Base-by-base conservation (phyloP, 1,140 invertebrate genomes). In the Scaptodrosophila lebanonensis region DNA sequence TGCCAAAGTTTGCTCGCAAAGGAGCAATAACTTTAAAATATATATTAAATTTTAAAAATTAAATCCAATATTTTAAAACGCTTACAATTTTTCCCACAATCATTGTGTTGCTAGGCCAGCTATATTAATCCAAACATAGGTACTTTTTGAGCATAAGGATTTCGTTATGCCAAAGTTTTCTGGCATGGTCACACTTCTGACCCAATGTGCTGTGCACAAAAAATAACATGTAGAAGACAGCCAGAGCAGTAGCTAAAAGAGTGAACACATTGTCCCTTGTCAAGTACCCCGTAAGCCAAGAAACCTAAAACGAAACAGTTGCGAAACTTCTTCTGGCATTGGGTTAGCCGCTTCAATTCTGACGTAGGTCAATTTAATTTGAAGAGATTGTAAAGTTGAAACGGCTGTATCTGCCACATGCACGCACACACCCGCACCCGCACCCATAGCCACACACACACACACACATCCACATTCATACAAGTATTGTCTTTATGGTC, bases 291-390 rank as follows among this genome's bases (percentile, higher is more conserved):
- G n/a, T n/a, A n/a, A n/a, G n/a, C n/a, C n/a, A n/a, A n/a, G n/a
- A n/a, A n/a, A n/a, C 1, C 35, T 9, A 2, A 12, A 9, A 8
- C 38, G 12, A 13, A 15, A 42, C 32, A 45, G 51, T 54, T 54
- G 51, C 43, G 32, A 47, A 39, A 45, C 2, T 22, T 18, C 15
- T 11, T 11, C 11, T 11, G 25, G 8, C 22, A 16, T 47, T 27
- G 3, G n/a, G 11, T 18, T 29, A 29, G 17, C 18, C 32, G 22
- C 22, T 8, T 59, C 66, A 49, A 66, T 61, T 71, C 49, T 72
- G 69, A 72, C 68, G 62, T 72, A 56, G 69, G 69, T 72, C 69
- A 66, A 72, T 72, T 72, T 72, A 72, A 72, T 72, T 72, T 72
- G 69, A 72, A 66, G 68, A 66, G 69, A 72, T 72, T 72, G 57